Percentiles rank a stretch among this genome's conserved stretches.
Conservation (phyloP, 2,113 vertebrate genomes). For the Calyptomena viridis region DNA sequence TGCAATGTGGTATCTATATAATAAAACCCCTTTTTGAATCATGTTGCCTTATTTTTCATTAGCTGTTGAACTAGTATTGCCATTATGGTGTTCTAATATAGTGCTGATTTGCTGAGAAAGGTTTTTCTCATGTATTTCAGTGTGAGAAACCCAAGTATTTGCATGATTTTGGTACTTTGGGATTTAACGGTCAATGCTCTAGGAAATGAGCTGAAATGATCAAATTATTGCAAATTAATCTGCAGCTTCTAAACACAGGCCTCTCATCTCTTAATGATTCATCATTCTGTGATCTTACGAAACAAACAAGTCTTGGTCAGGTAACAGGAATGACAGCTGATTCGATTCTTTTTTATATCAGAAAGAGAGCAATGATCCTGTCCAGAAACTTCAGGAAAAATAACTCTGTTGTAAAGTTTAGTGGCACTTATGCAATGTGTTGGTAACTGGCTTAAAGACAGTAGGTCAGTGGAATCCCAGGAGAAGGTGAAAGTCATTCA, state of each 20-base stretch:
- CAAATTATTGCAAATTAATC: slow-evolving; percentile 21
- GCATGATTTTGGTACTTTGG: neutral
- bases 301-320: neutral
- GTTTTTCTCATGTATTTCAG: neutral
- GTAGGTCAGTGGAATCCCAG: neutral
- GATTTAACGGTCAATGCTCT: neutral
- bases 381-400: neutral
- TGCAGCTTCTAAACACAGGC: neutral
- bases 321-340: neutral
- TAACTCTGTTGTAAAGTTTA: neutral
- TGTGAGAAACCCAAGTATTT: neutral
- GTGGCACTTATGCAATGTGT: neutral
- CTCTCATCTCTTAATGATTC: neutral
- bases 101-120: neutral
- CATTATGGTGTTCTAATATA: neutral
- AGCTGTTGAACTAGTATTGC: neutral
- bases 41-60: neutral
- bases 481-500: neutral
- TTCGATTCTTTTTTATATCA: neutral
- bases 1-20: neutral
- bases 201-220: neutral
- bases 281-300: neutral
- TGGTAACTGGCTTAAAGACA: neutral
- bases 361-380: neutral
- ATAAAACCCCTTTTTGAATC: neutral